A percentile compares a stretch with the other conserved stretches of the same genome.
Conservation (phyloP, 2,888 invertebrate genomes). For the Dugesia japonica region DNA sequence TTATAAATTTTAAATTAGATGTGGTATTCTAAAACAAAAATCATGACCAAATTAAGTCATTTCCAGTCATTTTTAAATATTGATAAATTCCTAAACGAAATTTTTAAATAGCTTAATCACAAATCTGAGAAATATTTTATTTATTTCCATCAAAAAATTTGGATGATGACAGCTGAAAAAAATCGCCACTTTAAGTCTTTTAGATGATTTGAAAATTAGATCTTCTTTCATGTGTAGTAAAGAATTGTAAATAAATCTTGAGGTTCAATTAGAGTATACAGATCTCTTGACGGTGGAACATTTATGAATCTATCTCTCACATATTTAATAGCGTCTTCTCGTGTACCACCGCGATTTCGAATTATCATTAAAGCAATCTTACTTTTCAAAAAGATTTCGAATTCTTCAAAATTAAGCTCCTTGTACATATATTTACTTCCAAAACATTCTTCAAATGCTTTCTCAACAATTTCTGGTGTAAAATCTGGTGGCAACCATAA, state of each 20-base stretch:
- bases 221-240: neutral
- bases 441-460: neutral
- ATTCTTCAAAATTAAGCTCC: neutral
- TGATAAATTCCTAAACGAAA: no score
- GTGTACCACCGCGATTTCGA: neutral
- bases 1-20: no score
- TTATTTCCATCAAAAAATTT: no score
- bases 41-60: no score
- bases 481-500: conserved; percentile 12
- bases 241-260: neutral
- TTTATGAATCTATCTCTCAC: neutral
- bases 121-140: no score
- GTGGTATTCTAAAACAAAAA: no score
- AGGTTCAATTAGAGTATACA: neutral
- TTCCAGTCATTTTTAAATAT: no score
- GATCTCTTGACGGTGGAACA: neutral
- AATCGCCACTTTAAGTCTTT: no score
- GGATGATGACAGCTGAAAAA: no score
- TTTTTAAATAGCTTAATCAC: no score
- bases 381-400: neutral
- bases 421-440: neutral
- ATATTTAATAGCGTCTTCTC: conserved; percentile 8
- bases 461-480: neutral
- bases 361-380: neutral
- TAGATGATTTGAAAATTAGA: neutral